phyloP scores from a whole-genome alignment of 2,888 invertebrate genomes.

The Nomada ruficornis region DNA sequence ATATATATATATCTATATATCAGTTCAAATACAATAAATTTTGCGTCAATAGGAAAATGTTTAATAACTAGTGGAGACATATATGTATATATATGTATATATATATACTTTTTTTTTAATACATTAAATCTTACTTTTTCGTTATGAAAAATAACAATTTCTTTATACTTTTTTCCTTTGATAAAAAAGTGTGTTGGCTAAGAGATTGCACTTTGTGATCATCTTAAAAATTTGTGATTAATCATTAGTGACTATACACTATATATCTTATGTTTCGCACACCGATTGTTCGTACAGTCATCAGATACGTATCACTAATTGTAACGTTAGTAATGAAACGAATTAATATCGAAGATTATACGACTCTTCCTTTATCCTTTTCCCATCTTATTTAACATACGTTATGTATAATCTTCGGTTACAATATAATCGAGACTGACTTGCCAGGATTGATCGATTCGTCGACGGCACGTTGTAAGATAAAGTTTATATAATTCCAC shows the following conservation, averaged over 20 bases:
- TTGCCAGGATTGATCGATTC: conserved; percentile 53
- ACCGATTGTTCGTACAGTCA: conserved; percentile 73
- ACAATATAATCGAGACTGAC: conserved; percentile 62
- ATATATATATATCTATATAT: conserved; percentile 61
- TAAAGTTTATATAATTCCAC: not conserved
- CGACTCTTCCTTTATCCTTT: conserved; percentile 34
- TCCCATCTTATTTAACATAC: conserved; percentile 13
- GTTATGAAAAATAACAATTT: conserved; percentile 84
- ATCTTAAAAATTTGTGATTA: conserved; percentile 81
- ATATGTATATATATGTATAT: conserved; percentile 61
- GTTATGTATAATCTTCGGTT: conserved; percentile 58
- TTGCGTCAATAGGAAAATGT: conserved; percentile 79
- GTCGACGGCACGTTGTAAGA: conserved; percentile 21
- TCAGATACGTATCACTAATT: conserved; percentile 67
- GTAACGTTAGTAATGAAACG: conserved; percentile 68
- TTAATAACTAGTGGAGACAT: conserved; percentile 81
- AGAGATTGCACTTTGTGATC: conserved; percentile 84
- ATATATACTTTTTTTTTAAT: conserved; percentile 73
- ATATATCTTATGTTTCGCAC: conserved; percentile 64
- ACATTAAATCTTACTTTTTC: conserved; percentile 79
- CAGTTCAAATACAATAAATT: conserved; percentile 77
- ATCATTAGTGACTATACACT: conserved; percentile 75
- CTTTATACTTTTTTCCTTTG: conserved; percentile 80
- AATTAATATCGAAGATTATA: conserved; percentile 67
- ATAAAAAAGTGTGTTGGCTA: conserved; percentile 83